Base-by-base conservation (phyloP, 2,113 vertebrate genomes). In the Tachysurus vachellii region DNA sequence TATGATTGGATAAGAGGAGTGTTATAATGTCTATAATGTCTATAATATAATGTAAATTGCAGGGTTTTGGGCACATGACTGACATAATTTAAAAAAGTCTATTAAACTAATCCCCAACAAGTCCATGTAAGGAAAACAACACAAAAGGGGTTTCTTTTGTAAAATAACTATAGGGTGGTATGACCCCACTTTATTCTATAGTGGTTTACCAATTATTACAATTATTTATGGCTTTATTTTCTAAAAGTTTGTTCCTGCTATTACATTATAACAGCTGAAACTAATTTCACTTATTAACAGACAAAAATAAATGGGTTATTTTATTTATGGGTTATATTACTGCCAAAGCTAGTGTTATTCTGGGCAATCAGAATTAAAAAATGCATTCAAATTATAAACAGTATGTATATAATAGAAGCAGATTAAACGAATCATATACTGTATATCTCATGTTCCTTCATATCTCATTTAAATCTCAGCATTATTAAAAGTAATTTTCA, bases 1-100 rank as follows among this genome's bases (percentile, higher is more conserved):
- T 96, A 91, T 5, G 31, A 90, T 86, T 53, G 42, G 23, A 77
- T 21, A 47, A 76, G 21, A 90, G n/a, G 61, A 47, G 16, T 44
- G 6, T 50, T 21, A 76, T 28, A 42, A 62, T 68, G 53, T 88
- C 87, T n/a, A n/a, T n/a, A n/a, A n/a, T n/a, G n/a, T n/a, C n/a
- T n/a, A n/a, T n/a, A n/a, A n/a, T n/a, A n/a, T n/a, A n/a, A n/a
- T n/a, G n/a, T 26, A 56, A 16, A 53, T 28, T 9, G n/a, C 3
- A 56, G 76, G n/a, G 75, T 10, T 79, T 6, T 79, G 75, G 75
- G 14, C n/a, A 77, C 47, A 76, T 77, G 47, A 50, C 12, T 28
- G 50, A n/a, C 23, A 77, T 6, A 28, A 54, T 54, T 54, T 50
- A 26, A 75, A 76, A 26, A 76, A 76, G 44, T 21, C 31, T 44